Base-by-base conservation (phyloP, 2,888 invertebrate species). In the Achlya flavicornis region DNA sequence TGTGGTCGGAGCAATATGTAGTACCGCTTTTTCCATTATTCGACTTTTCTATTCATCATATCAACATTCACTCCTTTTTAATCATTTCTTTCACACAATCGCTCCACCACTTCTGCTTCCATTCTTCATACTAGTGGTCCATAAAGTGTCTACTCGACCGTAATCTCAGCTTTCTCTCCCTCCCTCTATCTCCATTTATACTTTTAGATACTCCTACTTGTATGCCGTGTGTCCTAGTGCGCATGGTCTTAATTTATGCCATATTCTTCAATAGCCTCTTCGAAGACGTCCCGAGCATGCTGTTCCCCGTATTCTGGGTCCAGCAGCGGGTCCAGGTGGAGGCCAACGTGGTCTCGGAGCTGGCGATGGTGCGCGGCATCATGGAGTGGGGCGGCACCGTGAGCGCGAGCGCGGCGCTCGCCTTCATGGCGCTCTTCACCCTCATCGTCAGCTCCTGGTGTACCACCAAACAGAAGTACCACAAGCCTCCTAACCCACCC, bases 241-340 rank as follows among this genome's bases (percentile, higher is more conserved):
- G 10, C 26, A 19, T 11, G 35, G 58, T 41, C 33, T n/a, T 53
- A 16, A 14, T 38, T 7, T 38, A 38, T 26, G 26, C 26, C 26
- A 38, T 38, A 32, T 57, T 38, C 32, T 64, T 68, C 60, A 89
- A 19, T 90, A 97, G 96, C 0, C 80, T 97, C 58, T 97, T 95
- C 83, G 92, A 95, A 71, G 87, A 95, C 32, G 95, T 96, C 0
- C 97, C 97, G 0, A 94, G 88, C 63, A 93, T 96, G 72, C 95
- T 95, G 81, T 95, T 97, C 74, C 97, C 97, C 0, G 94, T 97
- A 64, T 94, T 97, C 66, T 97, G 97, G 97, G 96, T 97, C 75
- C 95, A 96, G 77, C 95, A 97, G 80, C 94, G 91, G 64, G 96
- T 96, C 1, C 84, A 87, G 14, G 91, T 97, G 0, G 94, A 95